These are phyloP conservation scores for Oophaga pumilio DNA, from an alignment of 2,113 vertebrate genomes.

Conservation along the genomic window DNA sequence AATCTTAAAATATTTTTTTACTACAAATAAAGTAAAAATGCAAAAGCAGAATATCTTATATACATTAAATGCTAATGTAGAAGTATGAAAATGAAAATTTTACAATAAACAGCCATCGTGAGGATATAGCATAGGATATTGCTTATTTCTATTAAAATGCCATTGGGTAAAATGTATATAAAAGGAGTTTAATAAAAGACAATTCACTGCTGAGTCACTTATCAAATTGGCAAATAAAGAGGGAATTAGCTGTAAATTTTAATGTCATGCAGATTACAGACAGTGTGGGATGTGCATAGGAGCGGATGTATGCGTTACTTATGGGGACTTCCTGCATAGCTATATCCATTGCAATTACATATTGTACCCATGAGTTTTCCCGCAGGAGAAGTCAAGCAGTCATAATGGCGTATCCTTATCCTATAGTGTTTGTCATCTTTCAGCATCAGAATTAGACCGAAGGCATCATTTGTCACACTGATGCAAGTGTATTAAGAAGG, in stretches of 20 bases:
- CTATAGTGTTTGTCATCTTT: not conserved
- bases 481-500: not conserved
- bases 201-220: not conserved
- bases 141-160: no score
- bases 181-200: not conserved
- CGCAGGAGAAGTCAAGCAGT: not conserved
- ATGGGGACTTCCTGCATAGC: not conserved
- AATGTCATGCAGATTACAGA: no score
- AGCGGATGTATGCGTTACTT: no score
- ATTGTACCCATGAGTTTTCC: not conserved
- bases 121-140: no score
- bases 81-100: no score
- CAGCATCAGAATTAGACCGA: not conserved
- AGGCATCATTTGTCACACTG: not conserved
- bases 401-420: not conserved
- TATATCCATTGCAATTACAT: not conserved
- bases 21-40: no score
- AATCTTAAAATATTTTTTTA: no score
- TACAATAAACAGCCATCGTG: no score
- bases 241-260: not conserved
- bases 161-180: not conserved
- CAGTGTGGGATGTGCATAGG: no score
- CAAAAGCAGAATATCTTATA: no score
- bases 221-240: not conserved
- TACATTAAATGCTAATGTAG: no score